Base-by-base conservation (phyloP, 2,888 invertebrate species). In the Dynastes hyllus region DNA sequence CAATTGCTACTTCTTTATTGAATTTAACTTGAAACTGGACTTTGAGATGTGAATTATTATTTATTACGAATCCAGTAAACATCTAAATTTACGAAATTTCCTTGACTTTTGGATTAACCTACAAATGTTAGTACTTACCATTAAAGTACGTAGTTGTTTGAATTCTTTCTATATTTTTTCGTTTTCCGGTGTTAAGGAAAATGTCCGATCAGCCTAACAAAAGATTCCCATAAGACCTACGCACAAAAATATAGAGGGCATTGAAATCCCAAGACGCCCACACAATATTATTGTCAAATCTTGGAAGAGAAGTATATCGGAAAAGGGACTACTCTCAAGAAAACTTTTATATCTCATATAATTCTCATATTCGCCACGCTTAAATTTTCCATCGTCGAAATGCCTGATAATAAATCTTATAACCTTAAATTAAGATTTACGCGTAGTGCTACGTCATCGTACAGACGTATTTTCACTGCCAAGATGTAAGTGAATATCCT, bases 181-280 rank as follows among this genome's bases (percentile, higher is more conserved):
- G 32, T 37, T 40, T 73, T 58, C 61, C 16, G 9, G 37, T 29
- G 40, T 58, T 37, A 55, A 16, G 51, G 40, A 40, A 40, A 58
- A 71, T 73, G 58, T 22, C 58, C 73, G 16, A 9, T 22, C 40
- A 73, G 40, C 32, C 22, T 40, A 13, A 11, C 58, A 58, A 73
- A 73, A 58, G 73, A 73, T 73, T 73, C 73, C 73, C 73, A 73
- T n/a, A 32, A 73, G 73, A 58, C 27, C 27, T 71, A 11, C 16
- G 16, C 37, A 40, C 27, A 58, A 58, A 37, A 58, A 37, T 58
- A 58, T 73, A 73, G 58, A 58, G 73, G 73, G 61, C 37, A 73
- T 73, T 45, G 58, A 45, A 73, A 22, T 58, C 73, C 73, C 73
- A 40, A 37, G 22, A 37, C n/a, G 58, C 58, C n/a, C 58, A 58